Evolutionary conservation across 2,888 invertebrate genomes (phyloP).

Genomic region (Lithophane ornitopus): DNA sequence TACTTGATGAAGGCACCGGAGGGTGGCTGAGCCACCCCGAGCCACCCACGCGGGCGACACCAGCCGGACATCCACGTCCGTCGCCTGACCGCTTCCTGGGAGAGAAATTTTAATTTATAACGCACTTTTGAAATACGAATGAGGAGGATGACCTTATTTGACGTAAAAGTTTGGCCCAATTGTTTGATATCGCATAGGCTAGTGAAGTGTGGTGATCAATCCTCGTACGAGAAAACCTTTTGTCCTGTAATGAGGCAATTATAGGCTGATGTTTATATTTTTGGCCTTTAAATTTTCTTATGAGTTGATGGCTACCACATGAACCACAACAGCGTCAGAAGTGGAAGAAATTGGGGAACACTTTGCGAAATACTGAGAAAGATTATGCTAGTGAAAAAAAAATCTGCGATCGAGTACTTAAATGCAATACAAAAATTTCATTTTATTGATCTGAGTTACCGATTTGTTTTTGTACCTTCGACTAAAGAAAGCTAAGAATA

Average conservation of each 20-base stretch:
- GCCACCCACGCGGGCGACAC: constrained; percentile 94
- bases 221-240: background rate
- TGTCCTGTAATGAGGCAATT: background rate
- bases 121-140: background rate
- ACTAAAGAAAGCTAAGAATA: background rate
- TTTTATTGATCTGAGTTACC: background rate
- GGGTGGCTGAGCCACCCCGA: constrained; percentile 92
- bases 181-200: background rate
- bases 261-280: background rate
- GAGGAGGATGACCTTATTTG: constrained; percentile 4
- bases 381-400: background rate
- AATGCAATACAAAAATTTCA: background rate
- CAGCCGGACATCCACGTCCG: constrained; percentile 92
- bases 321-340: background rate
- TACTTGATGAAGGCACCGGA: constrained; percentile 94
- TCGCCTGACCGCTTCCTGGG: constrained; percentile 84
- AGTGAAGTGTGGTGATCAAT: background rate
- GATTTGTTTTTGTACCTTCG: background rate
- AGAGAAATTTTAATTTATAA: constrained; percentile 21
- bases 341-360: background rate
- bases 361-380: background rate
- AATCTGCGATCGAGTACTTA: background rate
- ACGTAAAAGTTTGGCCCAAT: background rate
- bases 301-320: background rate
- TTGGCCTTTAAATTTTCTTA: no score